These are phyloP conservation scores for Linyphia triangularis DNA, from an alignment of 2,888 invertebrate genomes.

Conservation along the genomic window DNA sequence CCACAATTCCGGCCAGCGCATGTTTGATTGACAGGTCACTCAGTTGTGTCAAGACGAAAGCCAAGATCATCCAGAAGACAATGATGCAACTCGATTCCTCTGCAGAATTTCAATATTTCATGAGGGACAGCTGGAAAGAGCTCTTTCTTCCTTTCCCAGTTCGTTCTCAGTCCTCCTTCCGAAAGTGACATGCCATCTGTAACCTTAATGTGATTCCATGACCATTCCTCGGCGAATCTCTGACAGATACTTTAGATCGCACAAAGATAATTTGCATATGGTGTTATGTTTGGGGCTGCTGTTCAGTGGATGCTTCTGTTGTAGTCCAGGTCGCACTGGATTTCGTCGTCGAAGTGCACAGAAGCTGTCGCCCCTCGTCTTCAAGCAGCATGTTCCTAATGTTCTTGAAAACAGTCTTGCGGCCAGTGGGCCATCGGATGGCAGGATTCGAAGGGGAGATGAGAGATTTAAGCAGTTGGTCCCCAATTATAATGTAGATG, in stretches of 20 bases:
- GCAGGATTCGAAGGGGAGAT: constrained; percentile 90
- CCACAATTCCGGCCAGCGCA: background rate
- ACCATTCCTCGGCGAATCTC: background rate
- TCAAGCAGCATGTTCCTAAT: constrained; percentile 97
- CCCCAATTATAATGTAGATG: constrained; percentile 96
- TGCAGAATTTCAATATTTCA: background rate
- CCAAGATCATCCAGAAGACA: constrained; percentile 1
- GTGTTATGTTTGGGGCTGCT: background rate
- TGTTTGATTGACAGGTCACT: constrained; percentile 66
- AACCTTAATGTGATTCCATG: constrained; percentile 30
- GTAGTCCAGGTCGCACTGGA: constrained; percentile 92
- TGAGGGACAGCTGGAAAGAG: background rate
- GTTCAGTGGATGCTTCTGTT: constrained; percentile 80
- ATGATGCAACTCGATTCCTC: constrained; percentile 6
- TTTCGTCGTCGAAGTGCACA: constrained; percentile 88
- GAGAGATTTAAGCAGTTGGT: constrained; percentile 94
- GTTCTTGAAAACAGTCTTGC: constrained; percentile 93
- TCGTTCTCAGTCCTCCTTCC: background rate
- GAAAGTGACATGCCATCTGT: background rate
- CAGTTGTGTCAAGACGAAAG: constrained; percentile 9
- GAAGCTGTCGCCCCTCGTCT: constrained; percentile 91
- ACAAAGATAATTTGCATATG: background rate
- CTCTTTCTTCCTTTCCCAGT: background rate
- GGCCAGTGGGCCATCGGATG: constrained; percentile 94
- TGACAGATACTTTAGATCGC: background rate